Evolutionary conservation across 2,113 vertebrate genomes (phyloP).

Genomic region (Lethenteron reissneri): DNA sequence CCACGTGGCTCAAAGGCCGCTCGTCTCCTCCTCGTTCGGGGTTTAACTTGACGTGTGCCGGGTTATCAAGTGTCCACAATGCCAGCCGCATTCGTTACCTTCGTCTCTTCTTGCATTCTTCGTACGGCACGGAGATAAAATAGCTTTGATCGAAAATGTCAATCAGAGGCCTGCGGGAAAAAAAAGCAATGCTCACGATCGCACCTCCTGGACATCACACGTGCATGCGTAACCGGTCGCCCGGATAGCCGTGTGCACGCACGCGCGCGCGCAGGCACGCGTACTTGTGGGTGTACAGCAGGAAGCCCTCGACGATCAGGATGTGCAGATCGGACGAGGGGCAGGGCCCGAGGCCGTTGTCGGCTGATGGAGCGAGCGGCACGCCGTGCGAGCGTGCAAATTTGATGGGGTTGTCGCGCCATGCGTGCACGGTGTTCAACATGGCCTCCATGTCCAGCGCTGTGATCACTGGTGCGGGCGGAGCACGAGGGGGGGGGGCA

Average conservation of each 20-base stretch:
- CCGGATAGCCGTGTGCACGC: not conserved
- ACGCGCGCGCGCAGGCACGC: constrained; percentile 7
- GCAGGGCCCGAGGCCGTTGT: not conserved
- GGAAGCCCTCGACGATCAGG: constrained; percentile 74
- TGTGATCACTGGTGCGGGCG: constrained; percentile 29
- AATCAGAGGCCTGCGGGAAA: constrained; percentile 37
- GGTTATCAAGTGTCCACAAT: not conserved
- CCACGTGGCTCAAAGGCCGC: too few relatives aligned
- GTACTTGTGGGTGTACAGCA: constrained; percentile 72
- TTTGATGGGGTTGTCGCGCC: not conserved
- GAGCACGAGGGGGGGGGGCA: too few relatives aligned
- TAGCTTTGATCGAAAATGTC: constrained; percentile 48
- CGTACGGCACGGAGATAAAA: constrained; percentile 59
- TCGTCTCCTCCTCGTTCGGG: not conserved
- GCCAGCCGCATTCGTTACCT: constrained; percentile 23
- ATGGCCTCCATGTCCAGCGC: constrained; percentile 67
- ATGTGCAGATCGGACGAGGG: constrained; percentile 15
- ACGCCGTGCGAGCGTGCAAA: not conserved
- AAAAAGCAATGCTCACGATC: constrained; percentile 15
- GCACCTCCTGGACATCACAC: not conserved
- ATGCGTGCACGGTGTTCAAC: constrained; percentile 30
- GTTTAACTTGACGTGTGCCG: not conserved
- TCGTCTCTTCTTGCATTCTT: constrained; percentile 56
- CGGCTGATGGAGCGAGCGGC: not conserved
- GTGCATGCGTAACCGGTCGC: not conserved